These are phyloP conservation scores for Aurelia sp. DNA, from an alignment of 30 jellyfish, hydroid and myxozoan genomes.

Conservation along the genomic window DNA sequence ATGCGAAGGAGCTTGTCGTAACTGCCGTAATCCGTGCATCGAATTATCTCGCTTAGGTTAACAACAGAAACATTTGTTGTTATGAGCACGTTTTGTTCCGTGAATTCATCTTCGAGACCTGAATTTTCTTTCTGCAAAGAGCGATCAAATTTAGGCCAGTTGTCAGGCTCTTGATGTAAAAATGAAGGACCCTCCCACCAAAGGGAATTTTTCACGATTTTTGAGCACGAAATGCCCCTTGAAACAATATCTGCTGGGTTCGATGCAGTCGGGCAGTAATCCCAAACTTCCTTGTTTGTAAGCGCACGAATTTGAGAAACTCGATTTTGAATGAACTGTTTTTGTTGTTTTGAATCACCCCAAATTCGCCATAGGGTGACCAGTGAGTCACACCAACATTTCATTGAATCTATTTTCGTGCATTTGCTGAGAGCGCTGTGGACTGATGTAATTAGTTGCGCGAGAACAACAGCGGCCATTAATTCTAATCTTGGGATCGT, in stretches of 20 bases:
- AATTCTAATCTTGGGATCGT: neutral
- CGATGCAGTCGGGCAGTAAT: constrained; percentile 22
- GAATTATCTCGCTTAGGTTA: too few relatives aligned
- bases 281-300: constrained; percentile 10
- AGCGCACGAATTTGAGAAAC: neutral
- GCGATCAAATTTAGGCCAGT: constrained; percentile 6
- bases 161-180: neutral
- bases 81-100: neutral
- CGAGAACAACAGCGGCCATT: neutral
- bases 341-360: too few relatives aligned
- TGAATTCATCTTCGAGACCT: neutral
- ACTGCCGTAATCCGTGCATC: too few relatives aligned
- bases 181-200: constrained; percentile 36
- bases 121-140: neutral
- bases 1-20: neutral
- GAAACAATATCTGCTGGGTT: constrained; percentile 41
- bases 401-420: neutral
- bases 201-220: too few relatives aligned
- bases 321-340: constrained; percentile 38
- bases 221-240: neutral
- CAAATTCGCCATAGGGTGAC: neutral
- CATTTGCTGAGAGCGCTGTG: neutral
- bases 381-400: neutral
- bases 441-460: neutral
- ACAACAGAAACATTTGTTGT: too few relatives aligned